Evolutionary conservation across 2,888 invertebrate species (phyloP), one percentile per base, ranked within the genome.

Genomic region (Caenorhabditis auriculariae): DNA sequence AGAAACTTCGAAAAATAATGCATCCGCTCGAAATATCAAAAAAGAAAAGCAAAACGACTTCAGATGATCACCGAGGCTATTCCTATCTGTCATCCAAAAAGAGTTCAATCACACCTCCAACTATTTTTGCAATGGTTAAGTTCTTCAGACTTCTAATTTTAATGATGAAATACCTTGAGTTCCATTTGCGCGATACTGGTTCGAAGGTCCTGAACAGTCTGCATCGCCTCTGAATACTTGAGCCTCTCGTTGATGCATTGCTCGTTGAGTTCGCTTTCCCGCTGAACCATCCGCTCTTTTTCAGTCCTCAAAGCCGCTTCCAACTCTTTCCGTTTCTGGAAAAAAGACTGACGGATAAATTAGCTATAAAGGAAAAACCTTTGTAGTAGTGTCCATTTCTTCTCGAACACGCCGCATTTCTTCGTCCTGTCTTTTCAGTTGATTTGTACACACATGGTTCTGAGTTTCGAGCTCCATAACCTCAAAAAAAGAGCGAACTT

Each of bases 391-490:
- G n/a, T 32, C n/a, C 35, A 32, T 32, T 32, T 88, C 88, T 60
- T 91, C 91, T 41, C 89, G 87, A 52, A 93, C 85, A 76, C 88
- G 87, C 78, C 91, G 90, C 75, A 91, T 89, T 81, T 94, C 93
- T 60, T 94, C 94, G 78, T 95, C 95, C 83, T 94, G 93, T 9
- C 96, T 87, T 52, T 84, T 82, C 54, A 86, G 82, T 73, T 87
- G 86, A 70, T 86, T 86, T 21, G 83, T 82, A 69, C 84, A 84
- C 27, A 86, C 86, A 73, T 86, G 86, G 71, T 84, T 86, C 83
- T 86, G 78, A n/a, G 95, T 93, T 83, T 95, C 95, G 46, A 95
- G 86, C 83, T 96, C 95, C 95, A 95, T 84, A 73, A 91, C 90
- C 85, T 92, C n/a, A 43, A 51, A 57, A 56, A 24, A 39, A n/a